These are phyloP conservation scores for Papilio gigon DNA, from an alignment of 2,888 invertebrate genomes.

Conservation along the genomic window DNA sequence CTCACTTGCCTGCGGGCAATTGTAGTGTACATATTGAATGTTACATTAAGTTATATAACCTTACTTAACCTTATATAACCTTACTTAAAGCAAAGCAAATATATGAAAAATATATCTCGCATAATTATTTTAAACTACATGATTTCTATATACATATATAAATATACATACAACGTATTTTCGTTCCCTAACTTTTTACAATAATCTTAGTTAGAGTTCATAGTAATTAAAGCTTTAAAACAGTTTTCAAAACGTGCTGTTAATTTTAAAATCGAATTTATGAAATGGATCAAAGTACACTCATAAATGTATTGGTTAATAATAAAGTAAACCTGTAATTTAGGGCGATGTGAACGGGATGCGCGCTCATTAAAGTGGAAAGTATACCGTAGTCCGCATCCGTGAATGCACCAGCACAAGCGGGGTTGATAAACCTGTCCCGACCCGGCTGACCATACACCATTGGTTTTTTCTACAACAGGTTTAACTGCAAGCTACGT, in stretches of 20 bases:
- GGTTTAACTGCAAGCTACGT: constrained; percentile 65
- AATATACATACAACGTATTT: no score
- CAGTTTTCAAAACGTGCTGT: background rate
- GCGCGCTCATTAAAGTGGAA: constrained; percentile 64
- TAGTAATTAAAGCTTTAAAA: constrained; percentile 2
- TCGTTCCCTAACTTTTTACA: background rate
- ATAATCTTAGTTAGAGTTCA: background rate
- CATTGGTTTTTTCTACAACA: constrained; percentile 70
- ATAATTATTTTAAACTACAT: background rate
- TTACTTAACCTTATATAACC: no score
- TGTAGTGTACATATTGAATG: background rate
- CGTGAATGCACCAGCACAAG: constrained; percentile 71
- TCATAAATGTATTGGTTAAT: constrained; percentile 47
- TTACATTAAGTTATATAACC: constrained; percentile 1
- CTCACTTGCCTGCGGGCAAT: constrained; percentile 52
- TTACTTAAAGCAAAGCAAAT: background rate
- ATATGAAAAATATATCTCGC: background rate
- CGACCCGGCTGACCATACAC: constrained; percentile 51
- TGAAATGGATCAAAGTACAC: constrained; percentile 38
- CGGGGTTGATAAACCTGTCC: constrained; percentile 75
- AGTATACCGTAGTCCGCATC: constrained; percentile 78
- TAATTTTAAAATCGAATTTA: constrained; percentile 23
- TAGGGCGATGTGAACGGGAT: constrained; percentile 60
- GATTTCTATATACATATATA: no score
- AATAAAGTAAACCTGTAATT: constrained; percentile 44